Conservation (phyloP, 2,888 invertebrate genomes). For the Campoplex nolae region DNA sequence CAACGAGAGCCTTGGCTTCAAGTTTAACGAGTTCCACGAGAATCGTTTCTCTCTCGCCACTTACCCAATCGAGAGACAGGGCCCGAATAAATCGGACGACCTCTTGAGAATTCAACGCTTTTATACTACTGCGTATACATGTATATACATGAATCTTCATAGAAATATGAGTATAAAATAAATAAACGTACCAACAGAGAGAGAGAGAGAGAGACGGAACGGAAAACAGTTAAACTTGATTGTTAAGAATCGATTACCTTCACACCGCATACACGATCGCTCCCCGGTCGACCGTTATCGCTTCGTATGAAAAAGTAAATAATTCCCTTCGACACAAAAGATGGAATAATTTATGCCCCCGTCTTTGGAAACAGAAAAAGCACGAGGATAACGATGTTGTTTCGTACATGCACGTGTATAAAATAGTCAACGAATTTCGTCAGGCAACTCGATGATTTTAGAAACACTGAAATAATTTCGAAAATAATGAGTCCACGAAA, state of each 20-base stretch:
- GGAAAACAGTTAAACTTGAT: no score
- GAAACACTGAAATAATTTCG: neutral
- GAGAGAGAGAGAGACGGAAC: no score
- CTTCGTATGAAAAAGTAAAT: no score
- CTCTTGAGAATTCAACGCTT: constrained; percentile 43
- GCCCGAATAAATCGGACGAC: constrained; percentile 62
- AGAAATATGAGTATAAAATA: no score
- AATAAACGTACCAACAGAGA: no score
- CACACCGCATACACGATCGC: no score
- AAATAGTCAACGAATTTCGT: no score
- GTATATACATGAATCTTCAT: neutral
- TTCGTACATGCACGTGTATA: no score
- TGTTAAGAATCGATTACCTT: no score
- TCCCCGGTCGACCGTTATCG: no score
- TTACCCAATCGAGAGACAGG: constrained; percentile 61
- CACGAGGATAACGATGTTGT: neutral
- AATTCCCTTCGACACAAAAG: no score
- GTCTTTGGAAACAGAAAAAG: neutral
- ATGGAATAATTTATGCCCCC: no score
- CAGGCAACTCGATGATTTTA: neutral
- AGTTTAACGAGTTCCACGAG: constrained; percentile 68
- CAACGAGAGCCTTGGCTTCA: constrained; percentile 59
- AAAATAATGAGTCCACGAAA: neutral
- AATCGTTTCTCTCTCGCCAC: constrained; percentile 63
- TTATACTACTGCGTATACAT: neutral